Conservation (phyloP, 2,797 vertebrate genomes). For the Gymnocypris eckloni region DNA sequence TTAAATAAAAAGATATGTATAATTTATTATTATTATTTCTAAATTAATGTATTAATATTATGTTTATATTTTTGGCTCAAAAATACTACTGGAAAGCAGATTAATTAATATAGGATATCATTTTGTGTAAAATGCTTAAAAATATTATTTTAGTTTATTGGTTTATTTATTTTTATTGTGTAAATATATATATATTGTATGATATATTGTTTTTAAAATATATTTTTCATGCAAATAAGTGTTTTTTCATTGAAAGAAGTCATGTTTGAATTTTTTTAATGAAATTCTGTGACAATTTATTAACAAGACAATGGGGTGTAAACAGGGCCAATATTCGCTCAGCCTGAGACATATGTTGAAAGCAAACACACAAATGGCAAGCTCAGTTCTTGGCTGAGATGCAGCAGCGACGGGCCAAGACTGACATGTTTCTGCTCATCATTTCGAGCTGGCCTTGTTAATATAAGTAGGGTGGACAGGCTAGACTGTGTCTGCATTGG, state of each 20-base stretch:
- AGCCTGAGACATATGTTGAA: slow-evolving; percentile 78
- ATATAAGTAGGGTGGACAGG: slow-evolving; percentile 51
- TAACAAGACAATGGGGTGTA: slow-evolving; percentile 82
- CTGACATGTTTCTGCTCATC: slow-evolving; percentile 58
- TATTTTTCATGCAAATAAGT: background rate
- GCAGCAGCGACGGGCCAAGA: slow-evolving; percentile 28
- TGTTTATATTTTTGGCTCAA: background rate
- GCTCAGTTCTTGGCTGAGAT: slow-evolving; percentile 28
- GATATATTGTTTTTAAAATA: background rate
- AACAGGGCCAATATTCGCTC: slow-evolving; percentile 79
- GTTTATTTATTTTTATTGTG: slow-evolving; percentile 60
- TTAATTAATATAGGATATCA: background rate
- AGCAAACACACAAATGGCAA: slow-evolving; percentile 68
- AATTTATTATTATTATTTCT: background rate
- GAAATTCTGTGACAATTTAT: slow-evolving; percentile 69
- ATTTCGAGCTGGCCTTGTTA: slow-evolving; percentile 50
- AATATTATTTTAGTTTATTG: background rate
- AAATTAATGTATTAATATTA: background rate
- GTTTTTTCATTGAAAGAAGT: background rate
- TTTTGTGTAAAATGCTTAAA: background rate
- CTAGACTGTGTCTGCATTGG: slow-evolving; percentile 67
- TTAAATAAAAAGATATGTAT: background rate
- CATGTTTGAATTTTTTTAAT: background rate
- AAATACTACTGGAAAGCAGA: background rate
- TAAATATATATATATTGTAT: background rate